Percentiles rank a stretch among this genome's conserved stretches.
Conservation (phyloP, 2,888 invertebrate species). For the Drosophila lutescens region DNA sequence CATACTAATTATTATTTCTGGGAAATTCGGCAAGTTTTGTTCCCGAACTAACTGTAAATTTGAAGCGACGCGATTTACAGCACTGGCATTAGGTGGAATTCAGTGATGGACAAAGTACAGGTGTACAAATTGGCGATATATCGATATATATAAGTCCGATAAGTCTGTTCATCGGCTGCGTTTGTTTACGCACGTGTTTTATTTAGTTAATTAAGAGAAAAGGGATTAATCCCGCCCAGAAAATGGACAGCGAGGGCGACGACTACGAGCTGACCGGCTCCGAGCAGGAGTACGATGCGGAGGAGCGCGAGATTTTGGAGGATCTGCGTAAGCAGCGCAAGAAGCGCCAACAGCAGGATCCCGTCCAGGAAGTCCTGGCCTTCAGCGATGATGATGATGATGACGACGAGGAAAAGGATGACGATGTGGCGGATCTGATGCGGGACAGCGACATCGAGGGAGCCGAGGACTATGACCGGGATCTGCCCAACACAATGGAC, state of each 20-base stretch:
- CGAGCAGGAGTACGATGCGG: constrained; percentile 89
- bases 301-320: constrained; percentile 87
- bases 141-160: too few species aligned
- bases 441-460: constrained; percentile 92
- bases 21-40: too few species aligned
- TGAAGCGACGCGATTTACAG: too few species aligned
- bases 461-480: constrained; percentile 87
- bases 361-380: constrained; percentile 88
- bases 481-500: constrained; percentile 91
- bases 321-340: constrained; percentile 85
- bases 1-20: too few species aligned
- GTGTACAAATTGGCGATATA: too few species aligned
- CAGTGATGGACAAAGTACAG: too few species aligned
- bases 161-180: not conserved
- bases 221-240: not conserved
- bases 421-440: constrained; percentile 79
- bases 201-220: not conserved
- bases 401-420: constrained; percentile 84
- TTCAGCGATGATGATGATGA: constrained; percentile 85
- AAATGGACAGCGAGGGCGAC: constrained; percentile 80
- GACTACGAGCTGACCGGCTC: constrained; percentile 89
- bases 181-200: constrained; percentile 45
- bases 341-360: constrained; percentile 85
- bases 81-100: too few species aligned
- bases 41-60: not conserved